Percentiles rank a stretch among this genome's conserved stretches.
Conservation (phyloP, 2,888 invertebrate genomes). For the Elmis aenea region DNA sequence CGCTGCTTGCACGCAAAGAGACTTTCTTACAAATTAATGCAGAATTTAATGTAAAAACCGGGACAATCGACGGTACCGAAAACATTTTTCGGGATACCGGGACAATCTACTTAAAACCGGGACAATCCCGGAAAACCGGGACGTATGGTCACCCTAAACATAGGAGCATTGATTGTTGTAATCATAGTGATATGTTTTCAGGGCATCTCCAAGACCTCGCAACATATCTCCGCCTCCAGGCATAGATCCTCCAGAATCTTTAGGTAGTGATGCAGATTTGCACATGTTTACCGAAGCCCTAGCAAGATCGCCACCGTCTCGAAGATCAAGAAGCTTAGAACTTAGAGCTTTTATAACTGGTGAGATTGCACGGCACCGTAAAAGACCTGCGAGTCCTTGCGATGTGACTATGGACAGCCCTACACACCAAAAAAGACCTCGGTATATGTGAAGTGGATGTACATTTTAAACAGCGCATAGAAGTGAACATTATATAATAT, state of each 20-base stretch:
- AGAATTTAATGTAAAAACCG: no score
- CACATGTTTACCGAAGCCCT: constrained; percentile 72
- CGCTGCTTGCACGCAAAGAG: no score
- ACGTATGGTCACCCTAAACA: background rate
- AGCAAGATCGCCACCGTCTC: constrained; percentile 52
- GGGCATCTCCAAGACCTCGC: constrained; percentile 52
- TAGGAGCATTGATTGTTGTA: background rate
- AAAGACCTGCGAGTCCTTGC: constrained; percentile 62
- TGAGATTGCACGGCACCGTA: constrained; percentile 70
- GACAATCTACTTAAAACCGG: no score
- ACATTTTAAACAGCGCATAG: constrained; percentile 25
- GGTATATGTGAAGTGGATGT: constrained; percentile 56
- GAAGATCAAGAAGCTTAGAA: constrained; percentile 50
- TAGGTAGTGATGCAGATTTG: constrained; percentile 55
- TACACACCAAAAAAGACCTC: constrained; percentile 67
- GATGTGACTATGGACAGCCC: constrained; percentile 76
- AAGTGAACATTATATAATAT: no score
- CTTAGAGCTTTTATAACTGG: constrained; percentile 67
- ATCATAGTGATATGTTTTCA: constrained; percentile 20
- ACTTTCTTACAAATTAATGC: no score
- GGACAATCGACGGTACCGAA: no score
- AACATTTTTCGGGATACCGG: no score
- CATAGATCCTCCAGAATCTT: constrained; percentile 31
- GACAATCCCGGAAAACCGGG: no score
- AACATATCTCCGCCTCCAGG: constrained; percentile 49